Evolutionary conservation across 2,888 invertebrate species (phyloP).

Genomic region (Gandaritis pyraliata): DNA sequence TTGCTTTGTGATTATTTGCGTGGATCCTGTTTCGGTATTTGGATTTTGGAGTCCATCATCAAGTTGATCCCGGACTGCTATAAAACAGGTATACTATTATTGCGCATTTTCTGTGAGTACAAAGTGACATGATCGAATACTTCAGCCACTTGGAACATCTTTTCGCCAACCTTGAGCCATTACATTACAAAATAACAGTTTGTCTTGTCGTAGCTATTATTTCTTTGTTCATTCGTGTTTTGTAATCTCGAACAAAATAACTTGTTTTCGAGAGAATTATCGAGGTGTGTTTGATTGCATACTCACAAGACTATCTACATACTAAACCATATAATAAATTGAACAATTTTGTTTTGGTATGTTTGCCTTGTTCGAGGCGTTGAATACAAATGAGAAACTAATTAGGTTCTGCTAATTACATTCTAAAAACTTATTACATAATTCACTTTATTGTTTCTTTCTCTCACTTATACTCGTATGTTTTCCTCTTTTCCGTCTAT

Average conservation of each 20-base stretch:
- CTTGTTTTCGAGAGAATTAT: background rate
- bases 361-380: conserved; percentile 15
- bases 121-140: conserved; percentile 63
- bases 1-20: conserved; percentile 59
- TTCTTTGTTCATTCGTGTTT: conserved; percentile 62
- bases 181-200: conserved; percentile 53
- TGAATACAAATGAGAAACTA: conserved; percentile 17
- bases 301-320: no score
- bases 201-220: conserved; percentile 38
- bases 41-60: conserved; percentile 54
- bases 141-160: conserved; percentile 51
- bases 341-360: conserved; percentile 6
- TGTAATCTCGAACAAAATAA: background rate
- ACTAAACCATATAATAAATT: no score
- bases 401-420: conserved; percentile 8
- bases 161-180: conserved; percentile 77
- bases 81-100: conserved; percentile 63
- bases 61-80: conserved; percentile 40
- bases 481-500: no score
- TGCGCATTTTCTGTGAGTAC: conserved; percentile 67
- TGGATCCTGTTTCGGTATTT: conserved; percentile 47
- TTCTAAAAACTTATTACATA: conserved; percentile 7
- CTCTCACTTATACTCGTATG: no score
- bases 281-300: conserved; percentile 2
- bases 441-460: no score